These are phyloP conservation scores for Hyperoplus immaculatus DNA, from an alignment of 2,797 vertebrate genomes.

Conservation along the genomic window DNA sequence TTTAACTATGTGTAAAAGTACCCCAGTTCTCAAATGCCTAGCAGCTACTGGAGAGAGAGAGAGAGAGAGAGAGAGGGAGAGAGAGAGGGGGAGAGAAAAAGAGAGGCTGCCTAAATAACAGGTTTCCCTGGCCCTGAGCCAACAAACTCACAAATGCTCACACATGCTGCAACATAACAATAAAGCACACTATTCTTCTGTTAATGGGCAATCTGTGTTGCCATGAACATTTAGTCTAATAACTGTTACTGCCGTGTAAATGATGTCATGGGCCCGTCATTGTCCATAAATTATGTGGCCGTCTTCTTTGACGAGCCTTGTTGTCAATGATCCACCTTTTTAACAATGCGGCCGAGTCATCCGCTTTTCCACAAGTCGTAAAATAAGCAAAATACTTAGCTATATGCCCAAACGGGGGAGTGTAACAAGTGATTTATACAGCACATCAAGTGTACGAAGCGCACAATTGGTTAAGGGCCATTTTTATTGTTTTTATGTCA, in stretches of 20 bases:
- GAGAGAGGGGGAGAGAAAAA: slow-evolving; percentile 2
- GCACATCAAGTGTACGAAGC: slow-evolving; percentile 31
- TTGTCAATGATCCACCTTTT: slow-evolving; percentile 66
- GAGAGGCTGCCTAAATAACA: slow-evolving; percentile 76
- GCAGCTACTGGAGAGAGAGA: slow-evolving; percentile 52
- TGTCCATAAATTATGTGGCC: slow-evolving; percentile 67
- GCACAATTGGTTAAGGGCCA: not conserved
- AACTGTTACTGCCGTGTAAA: slow-evolving; percentile 81
- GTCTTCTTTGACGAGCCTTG: slow-evolving; percentile 64
- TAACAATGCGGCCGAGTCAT: slow-evolving; percentile 42
- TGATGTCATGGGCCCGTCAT: slow-evolving; percentile 80
- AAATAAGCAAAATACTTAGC: slow-evolving; percentile 36
- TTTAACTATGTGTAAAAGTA: slow-evolving; percentile 86
- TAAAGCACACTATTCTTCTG: slow-evolving; percentile 76
- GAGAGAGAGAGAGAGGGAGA: slow-evolving; percentile 14
- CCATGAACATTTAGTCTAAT: slow-evolving; percentile 81
- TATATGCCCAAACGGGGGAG: not conserved
- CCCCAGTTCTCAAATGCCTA: slow-evolving; percentile 80
- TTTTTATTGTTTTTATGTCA: slow-evolving; percentile 14
- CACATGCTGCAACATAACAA: slow-evolving; percentile 77
- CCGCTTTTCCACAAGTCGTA: slow-evolving; percentile 11
- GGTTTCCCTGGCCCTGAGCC: slow-evolving; percentile 77
- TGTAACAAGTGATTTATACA: slow-evolving; percentile 9
- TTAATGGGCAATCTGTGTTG: slow-evolving; percentile 83
- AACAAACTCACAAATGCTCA: slow-evolving; percentile 79